phyloP scores from a whole-genome alignment of 2,888 invertebrate genomes.

The Pollenia amentaria region DNA sequence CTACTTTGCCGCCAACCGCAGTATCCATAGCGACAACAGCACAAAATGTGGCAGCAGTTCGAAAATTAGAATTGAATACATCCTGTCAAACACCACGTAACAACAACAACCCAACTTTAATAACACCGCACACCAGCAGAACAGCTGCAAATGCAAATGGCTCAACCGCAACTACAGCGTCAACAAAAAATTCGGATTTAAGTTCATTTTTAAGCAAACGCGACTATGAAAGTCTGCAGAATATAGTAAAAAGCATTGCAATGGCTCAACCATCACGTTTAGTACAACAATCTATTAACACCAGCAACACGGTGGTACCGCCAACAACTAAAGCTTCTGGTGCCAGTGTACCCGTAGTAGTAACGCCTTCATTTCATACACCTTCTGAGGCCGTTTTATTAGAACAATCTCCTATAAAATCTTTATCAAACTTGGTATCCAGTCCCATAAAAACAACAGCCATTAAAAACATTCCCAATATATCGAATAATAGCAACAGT shows the following conservation, averaged over 20 bases:
- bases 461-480: slow-evolving; percentile 81
- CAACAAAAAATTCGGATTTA: slow-evolving; percentile 78
- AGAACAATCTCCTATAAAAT: slow-evolving; percentile 87
- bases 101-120: slow-evolving; percentile 50
- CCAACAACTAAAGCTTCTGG: slow-evolving; percentile 2
- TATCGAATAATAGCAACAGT: slow-evolving; percentile 66
- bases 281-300: slow-evolving; percentile 52
- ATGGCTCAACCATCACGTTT: slow-evolving; percentile 77
- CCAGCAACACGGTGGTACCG: slow-evolving; percentile 28
- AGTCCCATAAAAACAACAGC: slow-evolving; percentile 85
- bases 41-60: slow-evolving; percentile 57
- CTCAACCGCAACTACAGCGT: slow-evolving; percentile 26
- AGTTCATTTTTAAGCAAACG: slow-evolving; percentile 81
- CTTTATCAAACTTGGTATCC: slow-evolving; percentile 87
- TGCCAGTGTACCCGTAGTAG: slow-evolving; percentile 34
- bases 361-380: slow-evolving; percentile 58
- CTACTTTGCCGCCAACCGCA: slow-evolving; percentile 51
- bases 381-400: slow-evolving; percentile 75
- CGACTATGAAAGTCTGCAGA: slow-evolving; percentile 82
- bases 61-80: slow-evolving; percentile 67
- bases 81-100: slow-evolving; percentile 55
- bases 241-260: slow-evolving; percentile 82
- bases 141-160: slow-evolving; percentile 37
- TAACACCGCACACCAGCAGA: slow-evolving; percentile 48
- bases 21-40: slow-evolving; percentile 39